Evolutionary conservation across 2,113 vertebrate species (phyloP), one percentile per base, ranked within the genome.

Genomic region (Redunca redunca): DNA sequence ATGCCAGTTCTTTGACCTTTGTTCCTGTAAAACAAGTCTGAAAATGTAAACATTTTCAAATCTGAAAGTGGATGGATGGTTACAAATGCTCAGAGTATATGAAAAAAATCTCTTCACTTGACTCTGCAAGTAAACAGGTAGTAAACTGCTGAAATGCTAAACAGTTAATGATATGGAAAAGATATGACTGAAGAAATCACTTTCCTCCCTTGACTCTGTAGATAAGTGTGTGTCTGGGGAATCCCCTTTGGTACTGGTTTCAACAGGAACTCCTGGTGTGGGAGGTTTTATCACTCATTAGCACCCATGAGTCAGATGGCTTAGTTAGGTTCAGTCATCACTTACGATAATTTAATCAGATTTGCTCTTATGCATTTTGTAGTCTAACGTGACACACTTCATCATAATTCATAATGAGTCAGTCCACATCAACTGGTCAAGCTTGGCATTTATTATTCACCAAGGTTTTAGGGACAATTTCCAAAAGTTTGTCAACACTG

Each of bases 401-500:
- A 83, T 83, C n/a, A 55, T 55, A 36, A 83, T 36, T 90, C 90
- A 58, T 71, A 98, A 89, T 96, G 95, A 98, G 93, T 98, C 94
- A 97, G 89, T 82, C 11, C 57, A 14, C 84, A 81, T 95, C 82
- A 98, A 30, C 92, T 94, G 97, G 55, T 97, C 98, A 97, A 98
- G 77, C 7, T 93, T 57, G 91, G 50, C 23, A 26, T 92, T 96
- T 71, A 8, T 93, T 77, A 53, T 98, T 98, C 97, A 98, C 58
- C 0, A 13, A 87, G 80, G 83, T 93, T 98, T 98, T 58, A 85
- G 84, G 46, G 91, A 46, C 46, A 88, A 33, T 64, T 91, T 95
- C 87, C 28, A 26, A 78, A 95, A 81, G 85, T 96, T 98, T 97
- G 77, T 90, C 85, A 95, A 97, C 0, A 33, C 7, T 25, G 98